Percentiles rank a stretch among this genome's conserved stretches.
These are phyloP conservation scores for Allolobophora icterica DNA, from an alignment of 2,888 invertebrate genomes.

Conservation along the genomic window DNA sequence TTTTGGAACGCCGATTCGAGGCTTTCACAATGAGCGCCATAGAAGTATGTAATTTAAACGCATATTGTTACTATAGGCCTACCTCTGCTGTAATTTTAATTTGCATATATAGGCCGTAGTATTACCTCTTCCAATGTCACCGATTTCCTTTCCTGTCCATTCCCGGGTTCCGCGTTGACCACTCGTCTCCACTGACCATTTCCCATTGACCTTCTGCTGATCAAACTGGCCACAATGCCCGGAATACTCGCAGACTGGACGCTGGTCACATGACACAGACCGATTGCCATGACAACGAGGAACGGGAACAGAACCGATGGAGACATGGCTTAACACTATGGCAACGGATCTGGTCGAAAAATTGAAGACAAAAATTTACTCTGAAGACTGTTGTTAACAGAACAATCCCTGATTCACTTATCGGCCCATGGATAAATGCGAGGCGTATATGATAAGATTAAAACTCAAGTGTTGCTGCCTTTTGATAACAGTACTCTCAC, in stretches of 20 bases:
- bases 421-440: neutral
- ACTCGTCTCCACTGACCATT: neutral
- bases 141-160: neutral
- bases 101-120: neutral
- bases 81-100: neutral
- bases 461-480: neutral
- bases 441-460: neutral
- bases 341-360: neutral
- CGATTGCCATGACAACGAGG: slow-evolving; percentile 9
- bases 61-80: too few relatives aligned
- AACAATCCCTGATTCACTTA: neutral
- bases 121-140: neutral
- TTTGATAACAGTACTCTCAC: neutral
- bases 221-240: too few relatives aligned
- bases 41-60: too few relatives aligned
- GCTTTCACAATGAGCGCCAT: too few relatives aligned
- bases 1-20: too few relatives aligned
- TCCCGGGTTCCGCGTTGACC: neutral
- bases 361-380: neutral
- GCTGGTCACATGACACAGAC: neutral
- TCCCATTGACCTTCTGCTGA: neutral
- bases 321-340: neutral
- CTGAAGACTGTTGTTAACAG: neutral
- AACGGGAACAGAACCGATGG: neutral
- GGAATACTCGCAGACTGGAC: neutral